phyloP scores from a whole-genome alignment of 2,797 vertebrate genomes.

The Cossypha heuglini region DNA sequence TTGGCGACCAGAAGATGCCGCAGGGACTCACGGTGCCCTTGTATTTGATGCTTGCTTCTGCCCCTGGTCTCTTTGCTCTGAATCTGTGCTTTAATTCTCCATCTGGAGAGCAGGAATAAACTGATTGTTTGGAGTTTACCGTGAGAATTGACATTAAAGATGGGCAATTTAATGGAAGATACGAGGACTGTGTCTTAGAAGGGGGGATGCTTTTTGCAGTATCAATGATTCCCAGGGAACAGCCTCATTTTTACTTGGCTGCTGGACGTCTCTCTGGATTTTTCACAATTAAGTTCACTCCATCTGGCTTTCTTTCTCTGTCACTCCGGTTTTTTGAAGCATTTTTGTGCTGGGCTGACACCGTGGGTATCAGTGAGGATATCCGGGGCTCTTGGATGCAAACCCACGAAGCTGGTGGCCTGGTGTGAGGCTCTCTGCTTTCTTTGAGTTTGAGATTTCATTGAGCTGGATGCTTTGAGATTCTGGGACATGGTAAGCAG shows the following conservation, averaged over 20 bases:
- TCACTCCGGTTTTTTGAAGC: background rate
- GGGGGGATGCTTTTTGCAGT: background rate
- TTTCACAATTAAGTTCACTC: background rate
- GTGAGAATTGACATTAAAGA: background rate
- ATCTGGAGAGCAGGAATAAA: background rate
- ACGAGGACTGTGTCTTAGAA: background rate
- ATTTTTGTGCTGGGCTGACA: background rate
- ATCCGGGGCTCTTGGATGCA: background rate
- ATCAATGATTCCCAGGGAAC: background rate
- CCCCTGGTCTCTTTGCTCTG: background rate
- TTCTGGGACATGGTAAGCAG: background rate
- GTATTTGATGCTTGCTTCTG: background rate
- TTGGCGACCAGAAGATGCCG: background rate
- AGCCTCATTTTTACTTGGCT: background rate
- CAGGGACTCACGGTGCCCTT: background rate
- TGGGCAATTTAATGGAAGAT: background rate
- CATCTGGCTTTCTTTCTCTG: background rate
- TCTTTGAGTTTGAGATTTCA: background rate
- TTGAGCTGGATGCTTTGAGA: background rate
- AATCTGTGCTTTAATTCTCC: accelerated
- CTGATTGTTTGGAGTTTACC: background rate
- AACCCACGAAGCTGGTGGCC: accelerated
- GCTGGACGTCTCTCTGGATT: background rate
- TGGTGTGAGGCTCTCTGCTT: background rate
- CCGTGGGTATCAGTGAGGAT: background rate